Evolutionary conservation across 2,797 vertebrate genomes (phyloP), one percentile per base, ranked within the genome.

Genomic region (Sebastes nivosus): DNA sequence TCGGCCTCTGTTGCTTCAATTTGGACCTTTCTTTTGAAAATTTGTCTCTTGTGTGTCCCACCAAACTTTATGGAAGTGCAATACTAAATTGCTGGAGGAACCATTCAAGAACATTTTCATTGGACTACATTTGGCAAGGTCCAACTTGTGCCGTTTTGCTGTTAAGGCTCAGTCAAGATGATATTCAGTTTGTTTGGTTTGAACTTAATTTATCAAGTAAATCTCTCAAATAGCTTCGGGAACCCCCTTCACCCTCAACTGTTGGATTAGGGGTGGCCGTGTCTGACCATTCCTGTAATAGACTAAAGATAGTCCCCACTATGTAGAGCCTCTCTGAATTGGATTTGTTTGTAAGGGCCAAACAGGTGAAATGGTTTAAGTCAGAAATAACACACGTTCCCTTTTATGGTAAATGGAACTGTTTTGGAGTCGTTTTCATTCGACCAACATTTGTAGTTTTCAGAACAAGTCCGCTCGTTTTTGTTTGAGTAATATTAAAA

Each of bases 181-280:
- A 67, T 29, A 60, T 59, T 60, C 13, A 16, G 5, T 18, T 27
- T 16, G 14, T 55, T 52, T 34, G n/a, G n/a, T 12, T 65, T 57
- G 12, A 36, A 16, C 16, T 14, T 24, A 7, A 13, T 46, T 30
- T 50, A 29, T 66, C 14, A 14, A 24, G 34, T 25, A 32, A 63
- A 55, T 63, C 9, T 50, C 20, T 38, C 2, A 2, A 11, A 27
- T 2, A 42, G 30, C n/a, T 1, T 34, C 8, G 4, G 27, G 50
- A 25, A 24, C 38, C 9, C 8, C 22, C 22, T 36, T 14, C 3
- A 1, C 22, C 13, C n/a, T 42, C 13, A 65, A 4, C 12, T 66
- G 3, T 13, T 1, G 0, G 25, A 50, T 50, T 10, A 24, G 34
- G 1, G 1, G 18, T 20, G n/a, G 20, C 38, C 11, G 4, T 25